Base-by-base conservation (phyloP, 2,888 invertebrate genomes). In the Ernsta delagoae region DNA sequence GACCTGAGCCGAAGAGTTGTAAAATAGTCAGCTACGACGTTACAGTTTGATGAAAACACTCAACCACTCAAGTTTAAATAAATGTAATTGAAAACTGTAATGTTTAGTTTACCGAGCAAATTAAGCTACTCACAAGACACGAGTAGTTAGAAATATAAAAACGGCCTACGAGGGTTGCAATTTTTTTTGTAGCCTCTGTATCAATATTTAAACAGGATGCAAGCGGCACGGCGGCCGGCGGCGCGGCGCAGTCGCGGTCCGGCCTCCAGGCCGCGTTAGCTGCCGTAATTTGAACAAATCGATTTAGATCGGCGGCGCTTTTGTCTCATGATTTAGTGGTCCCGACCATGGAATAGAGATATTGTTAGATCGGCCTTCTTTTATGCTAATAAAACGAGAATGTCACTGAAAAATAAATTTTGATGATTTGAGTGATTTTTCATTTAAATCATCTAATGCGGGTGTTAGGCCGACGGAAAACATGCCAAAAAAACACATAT, bases 291-390 rank as follows among this genome's bases (percentile, higher is more conserved):
- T 88, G 87, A 83, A 90, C 89, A 90, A 88, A 91, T 91, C 92
- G 92, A 89, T 92, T 92, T 88, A 89, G 90, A 91, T 85, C 89
- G 84, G 88, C 63, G 92, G 92, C 83, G 82, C 90, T 86, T 92
- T 92, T 91, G 88, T 86, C 76, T 79, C 85, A 87, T 92, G 91
- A 92, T 92, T 92, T 92, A 92, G 90, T 89, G 88, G 85, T 48
- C 48, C 12, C 5, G n/a, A 12, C 48, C 48, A 12, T 12, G 12
- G 12, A 48, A 48, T n/a, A 45, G 45, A 45, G n/a, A 9, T 9
- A 9, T 43, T 43, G 43, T 3, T 5, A 43, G 43, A 43, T 6
- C 6, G 41, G 6, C 8, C 41, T 36, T 36, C 36, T 36, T 36
- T 1, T 36, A 6, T 36, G 3, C 16, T 16, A 1, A 16, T 16